Base-by-base conservation (phyloP, 2,113 vertebrate species). In the Notiomystis cincta region DNA sequence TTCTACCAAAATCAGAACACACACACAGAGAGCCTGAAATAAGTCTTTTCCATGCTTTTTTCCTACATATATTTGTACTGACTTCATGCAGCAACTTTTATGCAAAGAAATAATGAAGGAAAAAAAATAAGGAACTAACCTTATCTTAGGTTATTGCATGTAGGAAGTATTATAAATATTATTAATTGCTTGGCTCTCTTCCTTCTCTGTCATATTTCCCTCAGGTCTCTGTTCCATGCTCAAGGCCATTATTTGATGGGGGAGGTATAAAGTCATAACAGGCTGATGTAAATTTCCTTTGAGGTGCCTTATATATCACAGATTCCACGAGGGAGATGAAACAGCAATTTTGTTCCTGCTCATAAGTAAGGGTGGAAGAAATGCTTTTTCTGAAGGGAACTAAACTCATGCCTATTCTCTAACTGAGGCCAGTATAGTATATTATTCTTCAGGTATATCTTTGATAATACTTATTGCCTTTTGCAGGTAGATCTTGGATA, bases 251-350 rank as follows among this genome's bases (percentile, higher is more conserved):
- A 77, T 95, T 96, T 95, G 89, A 96, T 90, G 86, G 77, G 92
- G 82, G 89, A 96, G 88, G 92, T 94, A 93, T 87, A 95, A 95
- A 96, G 90, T 76, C 86, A 89, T 96, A 96, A 91, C 77, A 96
- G 78, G 82, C 58, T 89, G 94, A 97, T 96, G 96, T 96, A 96
- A 96, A 97, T 96, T 96, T 96, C 91, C 93, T 96, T 95, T 92
- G 93, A 95, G 92, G 67, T 87, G 57, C 66, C 89, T 95, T 97
- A 96, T 95, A 96, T 95, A 95, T 96, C 91, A 93, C 72, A 91
- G 87, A 92, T 80, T 91, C 58, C 94, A 91, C 0, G 1, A 82
- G 82, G 58, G 95, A 95, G 90, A 96, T 92, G 86, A 96, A 96
- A 69, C 96, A 95, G 93, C 93, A 73, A 48, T 96, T 97, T 96